phyloP scores from a whole-genome alignment of 2,797 vertebrate genomes.

The Sphenopsis melanotis region DNA sequence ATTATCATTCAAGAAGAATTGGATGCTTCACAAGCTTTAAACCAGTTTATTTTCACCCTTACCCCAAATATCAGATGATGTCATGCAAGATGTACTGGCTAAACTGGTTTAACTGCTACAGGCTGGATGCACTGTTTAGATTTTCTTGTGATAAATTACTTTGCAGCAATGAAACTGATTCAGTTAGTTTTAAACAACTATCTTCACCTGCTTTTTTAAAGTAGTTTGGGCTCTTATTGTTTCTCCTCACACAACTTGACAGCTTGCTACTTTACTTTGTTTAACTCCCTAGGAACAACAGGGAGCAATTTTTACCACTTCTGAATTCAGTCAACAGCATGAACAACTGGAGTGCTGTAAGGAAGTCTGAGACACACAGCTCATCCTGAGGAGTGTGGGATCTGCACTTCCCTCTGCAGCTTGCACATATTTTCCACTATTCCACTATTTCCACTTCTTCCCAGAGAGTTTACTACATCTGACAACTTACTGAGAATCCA shows the following conservation, averaged over 20 bases:
- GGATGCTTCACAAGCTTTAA: background rate
- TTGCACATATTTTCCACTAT: background rate
- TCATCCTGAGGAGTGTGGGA: background rate
- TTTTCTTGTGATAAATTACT: constrained; percentile 50
- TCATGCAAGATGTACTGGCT: constrained; percentile 56
- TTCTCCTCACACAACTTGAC: background rate
- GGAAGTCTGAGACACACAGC: background rate
- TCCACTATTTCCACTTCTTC: background rate
- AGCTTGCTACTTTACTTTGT: background rate
- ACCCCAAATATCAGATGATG: constrained; percentile 40
- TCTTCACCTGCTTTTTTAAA: background rate
- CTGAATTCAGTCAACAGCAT: background rate
- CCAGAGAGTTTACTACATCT: background rate
- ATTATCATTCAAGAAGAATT: background rate
- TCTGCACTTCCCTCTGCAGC: background rate
- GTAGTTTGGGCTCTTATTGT: background rate
- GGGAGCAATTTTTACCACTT: background rate
- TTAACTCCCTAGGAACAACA: background rate
- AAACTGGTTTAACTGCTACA: constrained; percentile 53
- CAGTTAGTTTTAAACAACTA: background rate
- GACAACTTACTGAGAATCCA: background rate
- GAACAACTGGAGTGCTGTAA: background rate
- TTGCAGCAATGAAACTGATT: background rate
- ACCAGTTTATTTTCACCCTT: constrained; percentile 50
- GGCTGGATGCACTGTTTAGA: constrained; percentile 28